These are phyloP conservation scores for Sinodicranocentrus sp. DNA, from an alignment of 2,888 invertebrate genomes.

Conservation along the genomic window DNA sequence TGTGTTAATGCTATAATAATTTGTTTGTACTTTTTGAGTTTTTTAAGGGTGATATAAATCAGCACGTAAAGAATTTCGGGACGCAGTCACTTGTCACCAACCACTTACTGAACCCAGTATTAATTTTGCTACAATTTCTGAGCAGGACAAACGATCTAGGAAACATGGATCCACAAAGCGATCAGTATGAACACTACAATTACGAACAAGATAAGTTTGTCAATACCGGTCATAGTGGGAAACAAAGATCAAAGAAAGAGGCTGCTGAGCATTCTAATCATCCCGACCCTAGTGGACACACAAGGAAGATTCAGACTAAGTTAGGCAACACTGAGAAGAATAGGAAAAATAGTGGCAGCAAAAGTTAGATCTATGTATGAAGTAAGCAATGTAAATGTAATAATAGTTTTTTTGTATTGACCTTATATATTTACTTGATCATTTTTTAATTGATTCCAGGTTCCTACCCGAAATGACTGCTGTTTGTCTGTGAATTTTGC, in stretches of 20 bases:
- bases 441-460: too few species aligned
- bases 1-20: too few species aligned
- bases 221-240: constrained; percentile 91
- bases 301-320: constrained; percentile 93
- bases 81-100: too few species aligned
- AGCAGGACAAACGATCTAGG: too few species aligned
- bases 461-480: constrained; percentile 12
- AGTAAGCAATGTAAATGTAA: constrained; percentile 9
- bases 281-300: constrained; percentile 94
- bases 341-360: constrained; percentile 81
- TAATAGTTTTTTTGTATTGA: neutral
- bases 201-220: constrained; percentile 95
- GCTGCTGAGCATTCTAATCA: constrained; percentile 89
- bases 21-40: too few species aligned
- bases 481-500: neutral
- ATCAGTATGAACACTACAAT: constrained; percentile 96
- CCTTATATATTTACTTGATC: too few species aligned
- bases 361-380: constrained; percentile 68
- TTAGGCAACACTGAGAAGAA: constrained; percentile 90
- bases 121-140: too few species aligned
- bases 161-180: constrained; percentile 93
- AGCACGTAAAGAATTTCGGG: too few species aligned
- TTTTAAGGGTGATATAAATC: too few species aligned
- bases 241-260: constrained; percentile 93
- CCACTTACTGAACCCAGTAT: too few species aligned